Conservation (phyloP, 1,140 invertebrate genomes). For the Drosophila sp. region DNA sequence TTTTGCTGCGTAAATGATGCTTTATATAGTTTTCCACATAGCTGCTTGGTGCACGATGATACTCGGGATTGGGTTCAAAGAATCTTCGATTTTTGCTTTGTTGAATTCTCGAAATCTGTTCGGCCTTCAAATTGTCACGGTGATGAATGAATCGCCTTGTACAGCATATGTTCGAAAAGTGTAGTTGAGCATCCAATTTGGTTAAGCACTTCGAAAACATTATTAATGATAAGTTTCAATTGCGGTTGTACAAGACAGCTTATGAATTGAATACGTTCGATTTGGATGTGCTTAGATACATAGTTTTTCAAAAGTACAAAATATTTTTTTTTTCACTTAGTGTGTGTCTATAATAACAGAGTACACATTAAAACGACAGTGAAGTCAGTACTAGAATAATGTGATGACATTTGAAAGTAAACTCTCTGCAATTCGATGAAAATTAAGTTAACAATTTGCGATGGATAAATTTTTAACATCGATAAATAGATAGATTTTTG, state of each 20-base stretch:
- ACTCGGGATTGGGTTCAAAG: slow-evolving; percentile 51
- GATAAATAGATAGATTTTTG: no score
- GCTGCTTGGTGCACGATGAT: slow-evolving; percentile 43
- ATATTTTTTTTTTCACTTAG: slow-evolving; percentile 1
- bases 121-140: not conserved
- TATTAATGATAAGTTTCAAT: not conserved
- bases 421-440: not conserved
- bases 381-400: not conserved
- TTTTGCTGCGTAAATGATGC: slow-evolving; percentile 7
- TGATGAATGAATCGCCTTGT: not conserved
- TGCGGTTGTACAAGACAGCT: not conserved
- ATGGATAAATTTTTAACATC: no score
- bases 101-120: not conserved
- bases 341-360: not conserved
- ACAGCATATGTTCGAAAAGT: not conserved
- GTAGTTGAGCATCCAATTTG: not conserved
- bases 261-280: slow-evolving; percentile 1
- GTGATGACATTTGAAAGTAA: not conserved
- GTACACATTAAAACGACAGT: not conserved
- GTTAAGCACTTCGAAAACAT: slow-evolving; percentile 4
- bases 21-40: slow-evolving; percentile 45
- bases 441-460: no score
- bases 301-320: slow-evolving; percentile 2
- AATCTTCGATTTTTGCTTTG: not conserved
- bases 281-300: slow-evolving; percentile 11